phyloP scores from a whole-genome alignment of 1,140 invertebrate genomes.

The Drosophila nasuta region DNA sequence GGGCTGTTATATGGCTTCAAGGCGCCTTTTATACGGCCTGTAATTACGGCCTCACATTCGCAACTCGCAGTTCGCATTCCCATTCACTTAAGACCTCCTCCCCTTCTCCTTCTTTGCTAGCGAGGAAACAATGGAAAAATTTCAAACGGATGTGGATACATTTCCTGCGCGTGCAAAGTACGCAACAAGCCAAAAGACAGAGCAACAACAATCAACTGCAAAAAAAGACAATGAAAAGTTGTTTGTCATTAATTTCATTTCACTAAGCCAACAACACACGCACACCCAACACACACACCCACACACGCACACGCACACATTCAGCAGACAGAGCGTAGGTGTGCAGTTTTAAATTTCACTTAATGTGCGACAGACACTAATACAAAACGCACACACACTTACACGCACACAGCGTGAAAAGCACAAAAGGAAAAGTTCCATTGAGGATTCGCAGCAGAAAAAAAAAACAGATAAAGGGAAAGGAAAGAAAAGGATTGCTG shows the following conservation, averaged over 20 bases:
- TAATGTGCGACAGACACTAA: constrained; percentile 26
- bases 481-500: no score
- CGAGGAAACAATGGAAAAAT: constrained; percentile 68
- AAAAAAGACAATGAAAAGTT: constrained; percentile 72
- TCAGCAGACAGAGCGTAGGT: constrained; percentile 7
- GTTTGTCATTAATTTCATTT: constrained; percentile 80
- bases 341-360: constrained; percentile 74
- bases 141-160: constrained; percentile 73
- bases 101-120: neutral
- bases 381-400: neutral
- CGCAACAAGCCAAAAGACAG: constrained; percentile 38
- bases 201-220: constrained; percentile 1
- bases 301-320: constrained; percentile 28
- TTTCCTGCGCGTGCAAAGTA: constrained; percentile 74
- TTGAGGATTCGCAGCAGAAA: neutral
- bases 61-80: neutral
- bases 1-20: constrained; percentile 35
- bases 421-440: neutral
- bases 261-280: constrained; percentile 39
- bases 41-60: constrained; percentile 30
- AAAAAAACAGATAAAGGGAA: neutral
- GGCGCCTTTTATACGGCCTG: constrained; percentile 38
- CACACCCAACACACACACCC: constrained; percentile 32
- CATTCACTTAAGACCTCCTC: neutral
- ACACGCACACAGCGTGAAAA: neutral